These are phyloP conservation scores for Etheostoma spectabile DNA, from an alignment of 2,113 vertebrate genomes.

Conservation along the genomic window DNA sequence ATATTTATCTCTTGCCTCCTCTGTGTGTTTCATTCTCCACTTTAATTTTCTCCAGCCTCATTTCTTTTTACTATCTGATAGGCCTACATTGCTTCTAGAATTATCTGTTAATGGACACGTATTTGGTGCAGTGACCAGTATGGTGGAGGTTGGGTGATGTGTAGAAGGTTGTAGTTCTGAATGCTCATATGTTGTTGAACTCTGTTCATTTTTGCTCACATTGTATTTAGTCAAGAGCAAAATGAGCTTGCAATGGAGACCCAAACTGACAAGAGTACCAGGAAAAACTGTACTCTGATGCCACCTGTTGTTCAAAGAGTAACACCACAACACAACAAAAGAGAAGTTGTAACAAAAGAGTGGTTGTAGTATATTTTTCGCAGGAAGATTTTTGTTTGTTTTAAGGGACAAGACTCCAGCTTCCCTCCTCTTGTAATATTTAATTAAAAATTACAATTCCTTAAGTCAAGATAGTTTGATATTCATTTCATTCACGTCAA, in stretches of 20 bases:
- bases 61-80: conserved; percentile 9
- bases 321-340: no score
- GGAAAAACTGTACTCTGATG: conserved; percentile 49
- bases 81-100: neutral
- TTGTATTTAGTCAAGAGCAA: conserved; percentile 5
- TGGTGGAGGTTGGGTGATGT: neutral
- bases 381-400: no score
- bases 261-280: neutral
- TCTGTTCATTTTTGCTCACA: neutral
- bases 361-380: no score
- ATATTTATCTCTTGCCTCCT: conserved; percentile 66
- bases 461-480: no score
- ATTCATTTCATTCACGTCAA: no score
- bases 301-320: conserved; percentile 62
- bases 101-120: neutral
- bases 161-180: neutral
- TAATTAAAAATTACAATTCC: no score
- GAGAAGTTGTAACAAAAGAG: no score
- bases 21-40: conserved; percentile 12
- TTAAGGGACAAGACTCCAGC: no score
- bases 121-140: neutral
- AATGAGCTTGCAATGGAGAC: neutral
- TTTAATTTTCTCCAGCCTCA: conserved; percentile 19
- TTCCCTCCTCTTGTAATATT: no score
- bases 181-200: neutral